A percentile compares a stretch with the other conserved stretches of the same genome.
These are phyloP conservation scores for Hydractinia echinata DNA, from an alignment of 30 jellyfish, hydroid and myxozoan species.

Conservation along the genomic window DNA sequence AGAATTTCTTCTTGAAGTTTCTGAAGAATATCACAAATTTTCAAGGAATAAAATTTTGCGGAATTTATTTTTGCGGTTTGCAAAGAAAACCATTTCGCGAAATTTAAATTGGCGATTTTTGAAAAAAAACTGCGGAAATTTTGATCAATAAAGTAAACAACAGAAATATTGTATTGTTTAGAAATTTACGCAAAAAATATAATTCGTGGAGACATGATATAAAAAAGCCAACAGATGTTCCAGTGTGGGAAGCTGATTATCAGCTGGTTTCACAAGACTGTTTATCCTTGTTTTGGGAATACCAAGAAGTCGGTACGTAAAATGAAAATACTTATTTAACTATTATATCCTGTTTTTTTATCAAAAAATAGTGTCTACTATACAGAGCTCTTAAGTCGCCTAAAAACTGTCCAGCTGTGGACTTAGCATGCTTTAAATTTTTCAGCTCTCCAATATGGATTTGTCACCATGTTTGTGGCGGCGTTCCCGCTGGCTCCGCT, in stretches of 20 bases:
- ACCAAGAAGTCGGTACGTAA: constrained; percentile 57
- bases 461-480: constrained; percentile 66
- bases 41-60: too few relatives aligned
- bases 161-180: neutral
- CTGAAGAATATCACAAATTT: too few relatives aligned
- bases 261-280: constrained; percentile 49
- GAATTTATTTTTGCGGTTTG: too few relatives aligned
- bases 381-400: neutral
- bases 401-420: too few relatives aligned
- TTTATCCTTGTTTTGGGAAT: constrained; percentile 56
- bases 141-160: too few relatives aligned
- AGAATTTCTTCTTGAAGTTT: too few relatives aligned
- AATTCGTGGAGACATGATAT: constrained; percentile 16
- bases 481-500: constrained; percentile 67
- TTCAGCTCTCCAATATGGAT: constrained; percentile 53
- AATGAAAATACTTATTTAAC: neutral
- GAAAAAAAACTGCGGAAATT: too few relatives aligned
- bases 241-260: constrained; percentile 60
- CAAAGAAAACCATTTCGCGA: too few relatives aligned
- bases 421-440: too few relatives aligned
- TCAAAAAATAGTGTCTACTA: neutral
- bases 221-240: constrained; percentile 9
- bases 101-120: too few relatives aligned
- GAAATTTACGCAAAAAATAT: constrained; percentile 25
- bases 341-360: neutral